These are phyloP conservation scores for Lepidurus arcticus DNA, from an alignment of 1,140 invertebrate species.

Conservation along the genomic window DNA sequence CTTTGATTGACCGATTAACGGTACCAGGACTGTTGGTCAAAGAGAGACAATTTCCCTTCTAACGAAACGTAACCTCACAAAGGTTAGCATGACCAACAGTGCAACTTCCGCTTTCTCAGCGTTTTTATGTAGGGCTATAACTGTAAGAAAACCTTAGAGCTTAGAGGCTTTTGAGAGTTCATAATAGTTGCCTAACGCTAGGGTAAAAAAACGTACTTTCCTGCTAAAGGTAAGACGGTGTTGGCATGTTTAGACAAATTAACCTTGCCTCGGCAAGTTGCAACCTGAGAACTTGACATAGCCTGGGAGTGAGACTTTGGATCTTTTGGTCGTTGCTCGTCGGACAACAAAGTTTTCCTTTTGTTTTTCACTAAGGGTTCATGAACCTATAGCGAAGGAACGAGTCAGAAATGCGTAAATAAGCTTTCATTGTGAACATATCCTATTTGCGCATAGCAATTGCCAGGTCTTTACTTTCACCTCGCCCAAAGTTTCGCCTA, in stretches of 20 bases:
- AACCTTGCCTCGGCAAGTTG: not conserved
- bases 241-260: too few species aligned
- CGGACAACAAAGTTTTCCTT: conserved; percentile 1
- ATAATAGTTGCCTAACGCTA: not conserved
- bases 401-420: too few species aligned
- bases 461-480: not conserved
- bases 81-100: not conserved
- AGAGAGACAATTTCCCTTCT: not conserved
- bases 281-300: conserved; percentile 8
- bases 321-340: not conserved
- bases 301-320: not conserved
- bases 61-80: not conserved
- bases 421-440: too few species aligned
- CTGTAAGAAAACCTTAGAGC: not conserved
- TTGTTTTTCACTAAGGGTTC: not conserved
- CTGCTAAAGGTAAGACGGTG: too few species aligned
- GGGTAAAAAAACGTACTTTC: not conserved
- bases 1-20: conserved; percentile 10
- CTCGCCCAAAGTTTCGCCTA: not conserved
- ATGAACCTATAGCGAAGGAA: not conserved
- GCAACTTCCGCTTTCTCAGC: not conserved
- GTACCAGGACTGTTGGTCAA: not conserved
- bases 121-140: not conserved
- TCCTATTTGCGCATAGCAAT: too few species aligned
- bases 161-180: not conserved